Percentiles rank a stretch among this genome's conserved stretches.
These are phyloP conservation scores for Acrobasis consociella DNA, from an alignment of 2,888 invertebrate genomes.

Conservation along the genomic window DNA sequence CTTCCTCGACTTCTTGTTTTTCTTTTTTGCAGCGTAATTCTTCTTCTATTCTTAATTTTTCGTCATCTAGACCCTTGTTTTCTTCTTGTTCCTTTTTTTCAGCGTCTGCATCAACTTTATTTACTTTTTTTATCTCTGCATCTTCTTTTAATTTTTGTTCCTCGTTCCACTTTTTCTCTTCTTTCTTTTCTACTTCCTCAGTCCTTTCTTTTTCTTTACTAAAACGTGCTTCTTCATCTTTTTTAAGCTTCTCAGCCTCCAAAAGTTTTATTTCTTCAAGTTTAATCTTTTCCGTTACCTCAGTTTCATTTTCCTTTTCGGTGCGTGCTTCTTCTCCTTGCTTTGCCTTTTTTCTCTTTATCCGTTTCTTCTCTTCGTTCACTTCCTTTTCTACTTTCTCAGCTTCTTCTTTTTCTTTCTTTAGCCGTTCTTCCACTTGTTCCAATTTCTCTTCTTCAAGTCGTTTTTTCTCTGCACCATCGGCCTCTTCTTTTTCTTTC, in stretches of 20 bases:
- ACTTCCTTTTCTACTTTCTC: constrained; percentile 15
- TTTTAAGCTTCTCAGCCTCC: constrained; percentile 15
- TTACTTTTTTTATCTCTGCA: not conserved
- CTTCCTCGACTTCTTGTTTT: not conserved
- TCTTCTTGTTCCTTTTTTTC: not conserved
- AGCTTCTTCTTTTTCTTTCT: too few relatives aligned
- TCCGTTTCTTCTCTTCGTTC: constrained; percentile 2
- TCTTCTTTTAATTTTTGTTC: constrained; percentile 19
- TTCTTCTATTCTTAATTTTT: constrained; percentile 29
- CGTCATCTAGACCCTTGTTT: constrained; percentile 16
- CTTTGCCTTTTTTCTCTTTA: constrained; percentile 17
- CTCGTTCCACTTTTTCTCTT: not conserved
- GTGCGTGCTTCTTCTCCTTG: constrained; percentile 28
- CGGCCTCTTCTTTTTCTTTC: constrained; percentile 17
- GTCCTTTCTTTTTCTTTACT: constrained; percentile 18
- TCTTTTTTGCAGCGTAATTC: constrained; percentile 17
- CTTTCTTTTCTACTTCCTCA: not conserved
- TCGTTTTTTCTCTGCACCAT: constrained; percentile 30
- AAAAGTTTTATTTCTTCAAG: constrained; percentile 14
- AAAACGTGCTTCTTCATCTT: constrained; percentile 21
- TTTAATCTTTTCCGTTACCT: constrained; percentile 20
- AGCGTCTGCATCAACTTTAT: too few relatives aligned
- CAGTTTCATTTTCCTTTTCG: constrained; percentile 33
- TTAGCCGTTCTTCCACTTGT: not conserved
- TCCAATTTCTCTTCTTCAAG: not conserved